Evolutionary conservation across 2,888 invertebrate genomes (phyloP).

Genomic region (Sminthurides aquaticus): DNA sequence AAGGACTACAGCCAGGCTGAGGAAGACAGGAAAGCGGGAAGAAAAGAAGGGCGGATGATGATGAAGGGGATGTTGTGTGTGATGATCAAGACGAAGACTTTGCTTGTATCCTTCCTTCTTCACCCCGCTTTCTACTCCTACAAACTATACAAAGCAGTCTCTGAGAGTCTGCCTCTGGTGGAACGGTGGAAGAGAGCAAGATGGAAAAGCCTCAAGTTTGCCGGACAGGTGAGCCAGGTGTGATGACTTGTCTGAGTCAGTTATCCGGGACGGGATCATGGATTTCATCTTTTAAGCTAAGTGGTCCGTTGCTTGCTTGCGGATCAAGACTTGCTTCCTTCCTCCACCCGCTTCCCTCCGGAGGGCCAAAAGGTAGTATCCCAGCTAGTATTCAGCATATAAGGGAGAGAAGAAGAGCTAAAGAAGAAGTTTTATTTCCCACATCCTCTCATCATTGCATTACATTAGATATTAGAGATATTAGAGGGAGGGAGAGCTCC

Average conservation of each 20-base stretch:
- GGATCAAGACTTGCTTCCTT: too few species aligned
- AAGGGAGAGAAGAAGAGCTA: background rate
- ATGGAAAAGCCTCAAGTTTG: too few species aligned
- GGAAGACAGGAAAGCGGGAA: background rate
- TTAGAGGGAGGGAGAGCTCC: background rate
- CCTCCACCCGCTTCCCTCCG: too few species aligned
- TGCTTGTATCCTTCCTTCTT: too few species aligned
- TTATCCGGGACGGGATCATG: background rate
- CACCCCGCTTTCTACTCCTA: too few species aligned
- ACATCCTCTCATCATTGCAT: constrained; percentile 4
- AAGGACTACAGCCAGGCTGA: background rate
- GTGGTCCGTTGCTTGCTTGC: background rate
- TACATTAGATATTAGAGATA: constrained; percentile 2
- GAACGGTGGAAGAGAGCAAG: too few species aligned
- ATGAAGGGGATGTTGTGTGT: background rate
- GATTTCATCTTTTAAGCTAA: background rate
- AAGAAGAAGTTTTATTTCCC: constrained; percentile 5
- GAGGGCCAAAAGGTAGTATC: too few species aligned
- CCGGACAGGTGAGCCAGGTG: constrained; percentile 29
- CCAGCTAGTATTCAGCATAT: too few species aligned
- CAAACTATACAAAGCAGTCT: too few species aligned
- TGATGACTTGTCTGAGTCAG: constrained; percentile 22
- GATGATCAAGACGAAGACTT: too few species aligned
- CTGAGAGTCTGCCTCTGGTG: too few species aligned
- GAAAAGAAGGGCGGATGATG: background rate